Conservation (phyloP, 2,797 vertebrate species). For the Notoglanidium macrostoma region DNA sequence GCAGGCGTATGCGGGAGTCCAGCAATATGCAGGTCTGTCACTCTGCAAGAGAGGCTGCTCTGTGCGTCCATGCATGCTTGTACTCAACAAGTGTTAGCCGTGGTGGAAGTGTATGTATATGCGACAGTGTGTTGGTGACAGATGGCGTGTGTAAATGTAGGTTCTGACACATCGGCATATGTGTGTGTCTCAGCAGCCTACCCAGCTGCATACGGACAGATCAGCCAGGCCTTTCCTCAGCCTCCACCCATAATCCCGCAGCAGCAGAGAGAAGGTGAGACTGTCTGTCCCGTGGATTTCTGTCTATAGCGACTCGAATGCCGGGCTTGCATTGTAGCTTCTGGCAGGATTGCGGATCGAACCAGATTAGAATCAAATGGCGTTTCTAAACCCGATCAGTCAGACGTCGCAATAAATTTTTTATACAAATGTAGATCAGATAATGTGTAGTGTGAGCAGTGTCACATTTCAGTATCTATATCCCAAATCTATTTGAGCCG, state of each 20-base stretch:
- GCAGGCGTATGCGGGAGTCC: conserved; percentile 98
- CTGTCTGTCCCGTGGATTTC: conserved; percentile 31
- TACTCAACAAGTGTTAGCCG: conserved; percentile 25
- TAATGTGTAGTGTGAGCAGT: not conserved
- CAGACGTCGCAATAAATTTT: not conserved
- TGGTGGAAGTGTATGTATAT: not conserved
- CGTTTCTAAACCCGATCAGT: not conserved
- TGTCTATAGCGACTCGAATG: conserved; percentile 1
- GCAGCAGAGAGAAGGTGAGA: conserved; percentile 98
- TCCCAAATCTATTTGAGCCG: not conserved
- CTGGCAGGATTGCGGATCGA: not conserved
- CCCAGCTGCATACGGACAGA: conserved; percentile 98
- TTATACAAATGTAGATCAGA: not conserved
- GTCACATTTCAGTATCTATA: not conserved
- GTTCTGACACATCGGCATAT: conserved; percentile 56
- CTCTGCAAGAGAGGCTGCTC: conserved; percentile 53
- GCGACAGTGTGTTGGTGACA: conserved; percentile 27
- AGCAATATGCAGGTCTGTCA: conserved; percentile 97
- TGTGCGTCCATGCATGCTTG: conserved; percentile 40
- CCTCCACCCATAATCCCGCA: conserved; percentile 97
- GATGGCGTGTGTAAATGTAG: conserved; percentile 59
- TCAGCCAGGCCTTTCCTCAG: conserved; percentile 98
- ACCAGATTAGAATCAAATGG: not conserved
- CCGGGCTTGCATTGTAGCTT: not conserved
- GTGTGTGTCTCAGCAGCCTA: conserved; percentile 91